These are phyloP conservation scores for Campoplex capitator DNA, from an alignment of 2,888 invertebrate species.

Conservation along the genomic window DNA sequence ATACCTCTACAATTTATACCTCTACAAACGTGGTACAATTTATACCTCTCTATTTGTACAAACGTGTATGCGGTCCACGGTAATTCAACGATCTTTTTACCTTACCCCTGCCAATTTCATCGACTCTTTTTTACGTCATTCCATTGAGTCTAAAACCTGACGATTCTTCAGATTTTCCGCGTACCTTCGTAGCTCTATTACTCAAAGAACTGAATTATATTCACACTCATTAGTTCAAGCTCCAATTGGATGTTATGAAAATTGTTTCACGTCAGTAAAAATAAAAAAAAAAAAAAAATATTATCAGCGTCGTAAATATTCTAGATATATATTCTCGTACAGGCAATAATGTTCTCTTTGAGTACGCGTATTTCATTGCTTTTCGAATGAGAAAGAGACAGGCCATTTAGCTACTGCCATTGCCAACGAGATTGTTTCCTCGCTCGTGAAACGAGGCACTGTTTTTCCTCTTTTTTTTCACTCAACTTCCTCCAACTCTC, in stretches of 20 bases:
- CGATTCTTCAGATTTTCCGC: constrained; percentile 1
- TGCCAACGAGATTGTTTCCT: constrained; percentile 58
- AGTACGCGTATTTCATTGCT: constrained; percentile 49
- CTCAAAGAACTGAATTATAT: constrained; percentile 1
- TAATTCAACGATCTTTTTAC: too few species aligned
- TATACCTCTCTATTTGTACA: too few species aligned
- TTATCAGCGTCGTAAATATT: neutral
- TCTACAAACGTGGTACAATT: too few species aligned
- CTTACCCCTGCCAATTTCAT: too few species aligned
- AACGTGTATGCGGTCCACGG: too few species aligned
- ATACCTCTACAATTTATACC: too few species aligned
- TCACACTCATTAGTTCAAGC: neutral
- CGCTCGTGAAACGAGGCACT: constrained; percentile 42
- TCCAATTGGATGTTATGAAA: constrained; percentile 6
- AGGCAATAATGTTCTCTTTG: constrained; percentile 1
- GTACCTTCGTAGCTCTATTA: neutral
- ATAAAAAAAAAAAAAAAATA: neutral
- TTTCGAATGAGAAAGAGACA: constrained; percentile 44
- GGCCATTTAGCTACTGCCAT: constrained; percentile 44
- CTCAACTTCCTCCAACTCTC: constrained; percentile 24
- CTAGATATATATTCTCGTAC: neutral
- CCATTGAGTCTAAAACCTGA: too few species aligned
- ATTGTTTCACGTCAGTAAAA: neutral
- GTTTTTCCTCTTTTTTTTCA: constrained; percentile 55
- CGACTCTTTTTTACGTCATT: too few species aligned